These are phyloP conservation scores for Hafferia zeledoni DNA, from an alignment of 2,797 vertebrate species.

Conservation along the genomic window DNA sequence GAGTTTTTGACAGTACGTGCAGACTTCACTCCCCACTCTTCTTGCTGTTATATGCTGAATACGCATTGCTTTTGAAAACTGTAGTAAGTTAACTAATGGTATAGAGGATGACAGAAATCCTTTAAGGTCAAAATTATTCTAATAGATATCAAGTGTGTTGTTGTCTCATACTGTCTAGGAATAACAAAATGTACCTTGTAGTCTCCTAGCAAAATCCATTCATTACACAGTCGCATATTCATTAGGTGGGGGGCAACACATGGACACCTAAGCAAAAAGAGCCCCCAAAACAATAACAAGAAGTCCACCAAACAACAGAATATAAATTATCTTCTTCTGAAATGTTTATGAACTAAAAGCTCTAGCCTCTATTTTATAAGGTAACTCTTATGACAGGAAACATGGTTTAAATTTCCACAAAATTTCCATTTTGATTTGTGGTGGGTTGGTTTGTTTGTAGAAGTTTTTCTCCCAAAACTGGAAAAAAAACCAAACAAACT, in stretches of 20 bases:
- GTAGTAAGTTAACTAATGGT: neutral
- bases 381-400: neutral
- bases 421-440: neutral
- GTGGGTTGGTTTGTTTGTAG: neutral
- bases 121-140: neutral
- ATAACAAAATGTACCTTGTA: neutral
- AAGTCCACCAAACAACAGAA: rapidly evolving
- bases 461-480: neutral
- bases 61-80: neutral
- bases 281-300: neutral
- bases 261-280: neutral
- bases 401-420: neutral
- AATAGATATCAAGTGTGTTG: neutral
- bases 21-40: neutral
- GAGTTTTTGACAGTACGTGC: neutral
- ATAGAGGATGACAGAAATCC: neutral
- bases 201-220: neutral
- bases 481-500: neutral
- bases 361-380: neutral
- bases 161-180: neutral
- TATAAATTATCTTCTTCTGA: neutral
- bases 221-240: neutral
- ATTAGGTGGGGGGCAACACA: rapidly evolving
- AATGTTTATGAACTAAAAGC: neutral
- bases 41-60: neutral